These are phyloP conservation scores for Heliocidaris tuberculata DNA, from an alignment of 35 echinoderm and acorn worm species.

Conservation along the genomic window DNA sequence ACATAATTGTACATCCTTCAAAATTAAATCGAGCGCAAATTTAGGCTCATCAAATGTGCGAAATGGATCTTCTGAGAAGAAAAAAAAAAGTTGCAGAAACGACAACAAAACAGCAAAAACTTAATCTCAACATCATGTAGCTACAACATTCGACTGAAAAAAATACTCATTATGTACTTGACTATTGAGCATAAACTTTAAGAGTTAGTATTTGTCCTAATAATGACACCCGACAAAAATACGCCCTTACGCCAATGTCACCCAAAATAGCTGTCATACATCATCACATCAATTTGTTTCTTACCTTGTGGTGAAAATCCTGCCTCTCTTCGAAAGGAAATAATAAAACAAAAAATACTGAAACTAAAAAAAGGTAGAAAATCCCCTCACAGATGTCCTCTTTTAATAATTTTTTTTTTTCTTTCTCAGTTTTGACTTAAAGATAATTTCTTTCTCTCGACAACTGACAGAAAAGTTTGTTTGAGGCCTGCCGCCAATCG, in stretches of 20 bases:
- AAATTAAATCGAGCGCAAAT: too few species aligned
- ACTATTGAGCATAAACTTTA: too few species aligned
- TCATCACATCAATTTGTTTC: neutral
- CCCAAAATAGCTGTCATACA: neutral
- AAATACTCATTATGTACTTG: too few species aligned
- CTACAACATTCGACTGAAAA: too few species aligned
- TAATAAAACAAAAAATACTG: neutral
- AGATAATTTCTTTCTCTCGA: neutral
- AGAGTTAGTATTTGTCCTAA: too few species aligned
- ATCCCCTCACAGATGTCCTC: neutral
- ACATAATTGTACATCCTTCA: too few species aligned
- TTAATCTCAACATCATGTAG: too few species aligned
- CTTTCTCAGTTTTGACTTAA: neutral
- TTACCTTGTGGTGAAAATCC: neutral
- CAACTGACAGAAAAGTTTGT: neutral
- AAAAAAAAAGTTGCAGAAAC: too few species aligned
- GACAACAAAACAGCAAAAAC: too few species aligned
- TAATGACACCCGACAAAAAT: neutral
- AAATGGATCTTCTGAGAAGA: too few species aligned
- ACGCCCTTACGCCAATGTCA: neutral
- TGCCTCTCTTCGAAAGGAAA: neutral
- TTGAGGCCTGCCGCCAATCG: neutral
- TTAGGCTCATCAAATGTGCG: too few species aligned
- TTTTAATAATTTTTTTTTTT: neutral
- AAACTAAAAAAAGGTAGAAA: neutral